A percentile compares a stretch with the other conserved stretches of the same genome.
Evolutionary conservation across 1,140 invertebrate genomes (phyloP).

Genomic region (Bombus vancouverensis): DNA sequence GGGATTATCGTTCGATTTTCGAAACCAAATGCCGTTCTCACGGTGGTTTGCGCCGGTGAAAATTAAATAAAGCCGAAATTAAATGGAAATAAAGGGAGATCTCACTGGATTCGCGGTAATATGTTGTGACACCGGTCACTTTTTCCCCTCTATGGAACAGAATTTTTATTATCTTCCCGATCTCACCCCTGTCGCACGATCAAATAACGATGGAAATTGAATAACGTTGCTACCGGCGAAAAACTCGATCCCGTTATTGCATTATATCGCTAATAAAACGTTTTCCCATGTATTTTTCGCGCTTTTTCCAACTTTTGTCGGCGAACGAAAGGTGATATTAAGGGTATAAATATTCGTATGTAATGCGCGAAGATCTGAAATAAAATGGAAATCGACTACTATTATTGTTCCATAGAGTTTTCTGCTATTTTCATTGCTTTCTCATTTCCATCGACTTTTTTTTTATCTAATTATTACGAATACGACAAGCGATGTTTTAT

Average conservation of each 20-base stretch:
- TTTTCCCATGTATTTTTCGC: slow-evolving; percentile 15
- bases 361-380: background rate
- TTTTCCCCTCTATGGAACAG: background rate
- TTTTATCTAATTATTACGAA: too few species aligned
- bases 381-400: background rate
- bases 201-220: slow-evolving; percentile 48
- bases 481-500: background rate
- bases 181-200: slow-evolving; percentile 16
- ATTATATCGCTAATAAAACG: slow-evolving; percentile 41
- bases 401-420: background rate
- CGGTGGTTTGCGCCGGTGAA: background rate
- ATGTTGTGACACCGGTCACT: slow-evolving; percentile 24
- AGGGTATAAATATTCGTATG: background rate
- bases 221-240: slow-evolving; percentile 34
- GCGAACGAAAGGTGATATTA: background rate
- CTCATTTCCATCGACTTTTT: background rate
- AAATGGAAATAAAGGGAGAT: slow-evolving; percentile 29
- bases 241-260: slow-evolving; percentile 29
- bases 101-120: slow-evolving; percentile 21
- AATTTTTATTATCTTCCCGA: slow-evolving; percentile 32
- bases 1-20: slow-evolving; percentile 4
- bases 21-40: background rate
- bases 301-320: background rate
- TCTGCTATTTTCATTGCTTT: background rate
- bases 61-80: slow-evolving; percentile 32